Evolutionary conservation across 2,888 invertebrate species (phyloP).

Genomic region (Agrochola lota): DNA sequence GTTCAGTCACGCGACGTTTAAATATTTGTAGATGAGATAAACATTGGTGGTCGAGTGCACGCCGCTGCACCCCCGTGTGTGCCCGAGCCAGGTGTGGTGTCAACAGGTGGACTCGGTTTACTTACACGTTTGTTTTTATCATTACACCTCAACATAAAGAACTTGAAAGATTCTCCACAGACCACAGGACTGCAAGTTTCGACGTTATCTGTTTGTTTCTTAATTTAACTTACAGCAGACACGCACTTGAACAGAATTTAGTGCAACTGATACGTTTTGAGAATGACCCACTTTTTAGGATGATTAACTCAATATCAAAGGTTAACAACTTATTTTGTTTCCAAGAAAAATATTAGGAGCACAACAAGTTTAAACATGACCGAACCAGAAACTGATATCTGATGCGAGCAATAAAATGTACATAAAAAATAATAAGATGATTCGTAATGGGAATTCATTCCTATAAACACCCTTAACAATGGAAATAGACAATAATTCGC

Average conservation of each 20-base stretch:
- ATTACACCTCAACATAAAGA: slow-evolving; percentile 48
- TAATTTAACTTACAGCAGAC: slow-evolving; percentile 37
- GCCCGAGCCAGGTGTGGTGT: slow-evolving; percentile 81
- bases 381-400: slow-evolving; percentile 6
- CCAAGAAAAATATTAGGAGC: slow-evolving; percentile 21
- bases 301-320: slow-evolving; percentile 36
- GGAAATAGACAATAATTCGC: slow-evolving; percentile 7
- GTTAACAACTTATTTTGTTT: slow-evolving; percentile 45
- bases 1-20: slow-evolving; percentile 80
- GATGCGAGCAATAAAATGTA: neutral
- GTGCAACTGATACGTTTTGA: slow-evolving; percentile 40
- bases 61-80: slow-evolving; percentile 69
- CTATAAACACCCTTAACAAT: neutral
- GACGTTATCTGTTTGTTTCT: slow-evolving; percentile 33
- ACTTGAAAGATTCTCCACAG: slow-evolving; percentile 46
- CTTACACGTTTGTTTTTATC: slow-evolving; percentile 64
- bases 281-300: slow-evolving; percentile 44
- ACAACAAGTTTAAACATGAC: slow-evolving; percentile 31
- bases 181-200: slow-evolving; percentile 7
- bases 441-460: slow-evolving; percentile 12
- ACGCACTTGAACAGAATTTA: slow-evolving; percentile 23
- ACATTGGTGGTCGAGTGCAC: slow-evolving; percentile 75
- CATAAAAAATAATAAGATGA: neutral
- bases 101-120: slow-evolving; percentile 83
- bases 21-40: slow-evolving; percentile 84